Percentiles rank a stretch among this genome's conserved stretches.
phyloP scores from a whole-genome alignment of 1,140 invertebrate genomes.

The Himalopsyche phryganea region DNA sequence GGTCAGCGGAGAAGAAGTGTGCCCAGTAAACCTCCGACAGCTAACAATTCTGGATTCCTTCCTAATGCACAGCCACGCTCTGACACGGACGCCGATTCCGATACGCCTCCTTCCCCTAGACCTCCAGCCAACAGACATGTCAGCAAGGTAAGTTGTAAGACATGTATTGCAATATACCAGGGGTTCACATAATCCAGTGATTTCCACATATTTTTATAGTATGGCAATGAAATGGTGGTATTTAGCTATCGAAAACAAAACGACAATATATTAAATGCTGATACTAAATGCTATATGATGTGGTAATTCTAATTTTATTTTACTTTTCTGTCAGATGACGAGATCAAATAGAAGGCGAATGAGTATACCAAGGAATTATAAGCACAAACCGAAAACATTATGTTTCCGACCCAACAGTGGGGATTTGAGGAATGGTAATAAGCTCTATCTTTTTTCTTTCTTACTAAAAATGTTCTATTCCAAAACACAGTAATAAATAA shows the following conservation, averaged over 20 bases:
- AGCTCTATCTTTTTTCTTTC: background rate
- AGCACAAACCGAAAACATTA: constrained; percentile 46
- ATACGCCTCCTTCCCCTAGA: background rate
- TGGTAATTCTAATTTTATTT: no score
- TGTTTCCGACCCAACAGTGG: constrained; percentile 30
- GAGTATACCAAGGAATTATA: constrained; percentile 41
- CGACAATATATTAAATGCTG: no score
- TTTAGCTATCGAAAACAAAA: no score
- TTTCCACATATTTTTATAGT: no score
- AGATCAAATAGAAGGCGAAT: constrained; percentile 43
- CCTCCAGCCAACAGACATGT: constrained; percentile 9
- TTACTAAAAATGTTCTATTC: background rate
- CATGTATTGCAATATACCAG: background rate
- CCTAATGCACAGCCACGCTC: constrained; percentile 13
- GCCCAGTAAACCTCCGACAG: background rate
- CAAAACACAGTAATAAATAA: no score
- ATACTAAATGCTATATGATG: no score
- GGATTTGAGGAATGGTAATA: constrained; percentile 21
- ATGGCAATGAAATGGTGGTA: no score
- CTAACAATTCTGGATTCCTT: background rate
- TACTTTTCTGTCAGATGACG: constrained; percentile 40
- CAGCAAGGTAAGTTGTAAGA: constrained; percentile 19
- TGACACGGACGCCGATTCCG: constrained; percentile 13
- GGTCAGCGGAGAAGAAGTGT: constrained; percentile 11
- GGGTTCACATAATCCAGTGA: no score